Base-by-base conservation (phyloP, 2,888 invertebrate species). In the Listrodromus nycthemerus region DNA sequence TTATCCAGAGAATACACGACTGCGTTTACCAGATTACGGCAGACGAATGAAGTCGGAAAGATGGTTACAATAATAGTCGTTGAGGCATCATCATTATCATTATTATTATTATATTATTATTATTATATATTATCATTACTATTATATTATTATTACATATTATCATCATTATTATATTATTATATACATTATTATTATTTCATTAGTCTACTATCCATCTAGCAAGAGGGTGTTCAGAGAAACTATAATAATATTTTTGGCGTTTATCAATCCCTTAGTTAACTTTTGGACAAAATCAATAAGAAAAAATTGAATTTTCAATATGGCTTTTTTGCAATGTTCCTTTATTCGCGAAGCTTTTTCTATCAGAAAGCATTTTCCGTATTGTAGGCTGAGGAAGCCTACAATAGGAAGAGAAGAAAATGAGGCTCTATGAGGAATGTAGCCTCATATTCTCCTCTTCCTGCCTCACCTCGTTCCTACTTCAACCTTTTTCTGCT, bases 1-100 rank as follows among this genome's bases (percentile, higher is more conserved):
- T 84, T 84, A 84, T 66, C 81, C 70, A n/a, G 84, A 55, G 74
- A 77, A 52, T 74, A 80, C 73, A 83, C 24, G 73, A 74, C 80
- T 77, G 21, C 73, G 65, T 74, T 24, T 45, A 83, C 50, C 33
- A 24, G 67, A 21, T 66, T 67, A 73, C 48, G 45, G 24, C 27
- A 33, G 45, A 19, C 52, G 73, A 74, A 77, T 74, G 33, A 80
- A 74, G 65, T 74, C 79, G 75, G 65, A 79, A 83, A 77, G 71
- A 79, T 65, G 73, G 70, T 37, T 58, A 77, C 69, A 52, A 82
- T 77, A 41, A 82, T 80, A 82, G 66, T 74, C 27, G 27, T 8
- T 63, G 16, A 16, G 75, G 37, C 75, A 52, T 66, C 41, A 75
- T 75, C 10, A 8, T 33, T 33, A 37, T 30, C 4, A 30, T 30